Evolutionary conservation across 2,113 vertebrate genomes (phyloP).

Genomic region (Asarcornis scutulata): DNA sequence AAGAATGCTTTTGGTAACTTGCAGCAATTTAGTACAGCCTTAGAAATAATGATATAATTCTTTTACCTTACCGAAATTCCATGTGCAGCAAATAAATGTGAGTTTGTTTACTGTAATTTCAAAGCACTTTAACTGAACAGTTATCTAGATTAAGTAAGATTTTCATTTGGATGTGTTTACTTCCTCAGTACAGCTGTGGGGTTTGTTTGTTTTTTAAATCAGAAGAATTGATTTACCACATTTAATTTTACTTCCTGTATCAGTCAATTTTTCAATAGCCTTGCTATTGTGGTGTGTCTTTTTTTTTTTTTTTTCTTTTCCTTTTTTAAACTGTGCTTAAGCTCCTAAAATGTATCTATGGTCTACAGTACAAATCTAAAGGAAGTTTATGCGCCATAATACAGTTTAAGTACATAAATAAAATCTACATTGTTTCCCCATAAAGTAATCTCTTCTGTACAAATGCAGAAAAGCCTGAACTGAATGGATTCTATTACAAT

Average conservation of each 20-base stretch:
- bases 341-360: conserved; percentile 10
- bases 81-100: neutral
- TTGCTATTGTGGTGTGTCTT: neutral
- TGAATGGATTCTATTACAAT: conserved; percentile 72
- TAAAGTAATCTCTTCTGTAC: conserved; percentile 47
- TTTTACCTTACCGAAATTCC: neutral
- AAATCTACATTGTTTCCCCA: conserved; percentile 64
- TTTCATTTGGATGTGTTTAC: neutral
- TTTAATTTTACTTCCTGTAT: conserved; percentile 29
- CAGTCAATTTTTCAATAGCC: conserved; percentile 8
- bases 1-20: neutral
- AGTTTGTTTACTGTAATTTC: neutral
- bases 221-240: neutral
- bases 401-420: conserved; percentile 72
- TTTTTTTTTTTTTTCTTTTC: neutral
- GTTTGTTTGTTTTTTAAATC: neutral
- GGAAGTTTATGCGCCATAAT: conserved; percentile 67
- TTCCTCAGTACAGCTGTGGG: neutral
- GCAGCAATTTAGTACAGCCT: neutral
- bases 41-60: neutral
- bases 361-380: conserved; percentile 31
- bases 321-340: neutral
- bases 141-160: neutral
- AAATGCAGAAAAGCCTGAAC: conserved; percentile 68
- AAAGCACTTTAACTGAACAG: neutral